A percentile compares a stretch with the other conserved stretches of the same genome.
These are phyloP conservation scores for Drosophila miranda DNA, from an alignment of 1,140 invertebrate species.

Conservation along the genomic window DNA sequence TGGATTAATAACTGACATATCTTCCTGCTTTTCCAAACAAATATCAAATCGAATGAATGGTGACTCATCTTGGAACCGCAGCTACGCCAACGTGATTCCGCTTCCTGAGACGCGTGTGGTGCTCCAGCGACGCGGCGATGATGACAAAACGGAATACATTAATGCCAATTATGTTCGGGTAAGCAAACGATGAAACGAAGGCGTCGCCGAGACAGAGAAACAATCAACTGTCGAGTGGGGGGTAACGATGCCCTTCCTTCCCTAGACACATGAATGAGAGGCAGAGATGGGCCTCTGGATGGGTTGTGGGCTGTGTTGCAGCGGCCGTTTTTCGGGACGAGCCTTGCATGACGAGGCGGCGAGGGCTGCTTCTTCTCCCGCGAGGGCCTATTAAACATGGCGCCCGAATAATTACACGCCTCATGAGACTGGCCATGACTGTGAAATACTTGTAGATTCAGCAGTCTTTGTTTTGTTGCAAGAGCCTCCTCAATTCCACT, in stretches of 20 bases:
- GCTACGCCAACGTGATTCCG: conserved; percentile 96
- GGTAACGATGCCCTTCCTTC: neutral
- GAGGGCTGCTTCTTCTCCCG: conserved; percentile 13
- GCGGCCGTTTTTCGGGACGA: conserved; percentile 12
- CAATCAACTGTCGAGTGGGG: conserved; percentile 53
- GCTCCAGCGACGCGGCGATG: conserved; percentile 86
- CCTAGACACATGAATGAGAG: conserved; percentile 3
- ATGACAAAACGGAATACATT: conserved; percentile 93
- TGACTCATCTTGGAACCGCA: conserved; percentile 67
- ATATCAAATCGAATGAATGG: conserved; percentile 25
- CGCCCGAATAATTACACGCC: conserved; percentile 54
- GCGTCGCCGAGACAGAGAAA: conserved; percentile 16
- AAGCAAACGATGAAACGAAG: conserved; percentile 34
- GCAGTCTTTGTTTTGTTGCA: conserved; percentile 24
- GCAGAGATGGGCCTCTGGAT: conserved; percentile 7
- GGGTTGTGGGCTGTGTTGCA: neutral
- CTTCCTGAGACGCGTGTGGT: conserved; percentile 93
- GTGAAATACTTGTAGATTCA: conserved; percentile 22
- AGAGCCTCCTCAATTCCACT: too few species aligned
- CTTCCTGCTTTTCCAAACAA: conserved; percentile 44
- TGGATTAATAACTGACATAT: conserved; percentile 39
- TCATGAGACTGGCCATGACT: conserved; percentile 44
- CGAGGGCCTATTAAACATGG: conserved; percentile 48
- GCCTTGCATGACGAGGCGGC: conserved; percentile 38
- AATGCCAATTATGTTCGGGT: conserved; percentile 95